Percentiles rank a stretch among this genome's conserved stretches.
Conservation (phyloP, 2,113 vertebrate species). For the Argyrosomus japonicus region DNA sequence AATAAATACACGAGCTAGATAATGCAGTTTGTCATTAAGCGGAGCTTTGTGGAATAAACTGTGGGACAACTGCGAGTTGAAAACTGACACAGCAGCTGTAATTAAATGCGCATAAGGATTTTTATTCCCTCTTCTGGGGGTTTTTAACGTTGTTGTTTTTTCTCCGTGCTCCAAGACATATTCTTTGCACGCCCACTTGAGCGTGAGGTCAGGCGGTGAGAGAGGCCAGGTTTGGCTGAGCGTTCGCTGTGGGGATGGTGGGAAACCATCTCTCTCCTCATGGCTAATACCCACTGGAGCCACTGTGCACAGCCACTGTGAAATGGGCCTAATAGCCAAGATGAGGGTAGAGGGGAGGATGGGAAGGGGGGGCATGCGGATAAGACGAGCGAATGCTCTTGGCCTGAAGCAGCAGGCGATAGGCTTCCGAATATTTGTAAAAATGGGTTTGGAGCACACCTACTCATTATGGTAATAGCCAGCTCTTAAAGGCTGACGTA, state of each 20-base stretch:
- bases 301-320: conserved; percentile 52
- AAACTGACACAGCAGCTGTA: conserved; percentile 58
- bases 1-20: conserved; percentile 31
- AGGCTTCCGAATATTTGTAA: conserved; percentile 71
- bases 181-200: conserved; percentile 73
- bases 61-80: conserved; percentile 29
- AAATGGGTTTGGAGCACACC: conserved; percentile 66
- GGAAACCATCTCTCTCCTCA: conserved; percentile 63
- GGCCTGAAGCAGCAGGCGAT: conserved; percentile 54
- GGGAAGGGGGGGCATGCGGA: conserved; percentile 31
- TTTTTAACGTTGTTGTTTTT: conserved; percentile 61
- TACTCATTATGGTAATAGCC: conserved; percentile 81
- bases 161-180: conserved; percentile 62
- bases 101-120: conserved; percentile 60
- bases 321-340: conserved; percentile 60
- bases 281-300: conserved; percentile 72
- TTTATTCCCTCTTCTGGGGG: conserved; percentile 28
- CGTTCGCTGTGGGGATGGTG: conserved; percentile 45
- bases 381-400: conserved; percentile 40
- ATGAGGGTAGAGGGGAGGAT: conserved; percentile 34
- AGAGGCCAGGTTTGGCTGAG: conserved; percentile 64
- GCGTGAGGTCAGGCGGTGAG: conserved; percentile 69
- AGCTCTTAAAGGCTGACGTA: conserved; percentile 78
- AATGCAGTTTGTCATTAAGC: conserved; percentile 52
- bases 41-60: conserved; percentile 51